phyloP scores from a whole-genome alignment of 2,113 vertebrate species.

The Calonectris borealis region DNA sequence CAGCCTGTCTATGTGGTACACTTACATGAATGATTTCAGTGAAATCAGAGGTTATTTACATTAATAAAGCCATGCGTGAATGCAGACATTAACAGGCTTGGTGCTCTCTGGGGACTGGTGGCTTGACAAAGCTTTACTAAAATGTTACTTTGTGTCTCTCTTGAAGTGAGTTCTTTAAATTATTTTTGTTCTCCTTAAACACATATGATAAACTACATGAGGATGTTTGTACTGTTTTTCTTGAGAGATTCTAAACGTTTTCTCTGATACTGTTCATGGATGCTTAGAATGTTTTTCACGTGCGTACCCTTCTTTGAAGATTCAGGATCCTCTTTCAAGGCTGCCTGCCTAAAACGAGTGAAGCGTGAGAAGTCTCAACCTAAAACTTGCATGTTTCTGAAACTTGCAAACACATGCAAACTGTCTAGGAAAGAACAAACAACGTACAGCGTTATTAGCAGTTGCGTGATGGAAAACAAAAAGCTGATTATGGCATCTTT shows the following conservation, averaged over 20 bases:
- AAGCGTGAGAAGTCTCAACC: neutral
- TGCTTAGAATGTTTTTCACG: neutral
- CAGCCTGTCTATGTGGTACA: neutral
- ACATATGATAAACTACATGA: rapidly evolving
- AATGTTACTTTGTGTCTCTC: neutral
- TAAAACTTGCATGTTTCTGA: neutral
- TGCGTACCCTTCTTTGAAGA: neutral
- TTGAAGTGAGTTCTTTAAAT: neutral
- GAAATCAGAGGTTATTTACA: neutral
- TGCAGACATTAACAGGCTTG: too few species aligned
- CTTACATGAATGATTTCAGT: neutral
- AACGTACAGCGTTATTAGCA: neutral
- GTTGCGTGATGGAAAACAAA: neutral
- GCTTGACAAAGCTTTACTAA: neutral
- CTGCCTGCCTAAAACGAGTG: neutral
- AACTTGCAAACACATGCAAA: neutral
- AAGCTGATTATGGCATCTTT: neutral
- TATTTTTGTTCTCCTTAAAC: neutral
- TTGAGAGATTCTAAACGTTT: neutral
- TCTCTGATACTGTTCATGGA: neutral
- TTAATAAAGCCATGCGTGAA: neutral
- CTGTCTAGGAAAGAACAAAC: neutral
- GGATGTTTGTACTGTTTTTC: neutral
- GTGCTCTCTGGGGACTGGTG: neutral
- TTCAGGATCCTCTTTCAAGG: neutral